Conservation (phyloP, 92 coral and sea anemone species). For the Umimayanthus chanpuru region DNA sequence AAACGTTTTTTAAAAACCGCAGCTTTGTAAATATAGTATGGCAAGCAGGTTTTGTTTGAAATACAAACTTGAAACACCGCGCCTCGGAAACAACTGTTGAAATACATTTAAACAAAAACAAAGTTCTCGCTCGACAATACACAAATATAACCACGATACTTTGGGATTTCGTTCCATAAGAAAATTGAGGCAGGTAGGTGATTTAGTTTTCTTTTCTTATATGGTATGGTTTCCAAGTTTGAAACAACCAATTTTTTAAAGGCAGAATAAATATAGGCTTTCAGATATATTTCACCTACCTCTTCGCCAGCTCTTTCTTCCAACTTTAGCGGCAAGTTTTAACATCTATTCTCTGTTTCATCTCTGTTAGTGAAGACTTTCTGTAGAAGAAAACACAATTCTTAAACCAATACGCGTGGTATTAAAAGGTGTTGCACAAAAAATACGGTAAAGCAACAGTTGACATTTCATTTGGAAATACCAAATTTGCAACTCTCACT, state of each 20-base stretch:
- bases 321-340: background rate
- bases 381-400: constrained; percentile 4
- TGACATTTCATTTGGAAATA: background rate
- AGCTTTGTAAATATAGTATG: background rate
- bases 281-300: background rate
- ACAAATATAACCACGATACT: background rate
- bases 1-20: background rate
- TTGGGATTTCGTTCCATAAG: background rate
- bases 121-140: too few species aligned
- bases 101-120: background rate
- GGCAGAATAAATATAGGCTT: background rate
- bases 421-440: background rate
- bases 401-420: background rate
- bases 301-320: background rate
- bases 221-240: background rate
- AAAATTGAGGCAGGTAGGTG: background rate
- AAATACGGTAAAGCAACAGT: background rate
- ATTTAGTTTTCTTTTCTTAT: background rate
- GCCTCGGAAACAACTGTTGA: background rate
- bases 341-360: background rate
- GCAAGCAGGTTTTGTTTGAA: background rate
- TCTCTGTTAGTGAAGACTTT: background rate
- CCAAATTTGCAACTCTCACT: background rate
- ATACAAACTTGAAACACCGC: background rate
- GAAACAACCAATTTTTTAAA: too few species aligned